phyloP scores from a whole-genome alignment of 35 echinoderm and acorn worm genomes.

The Lytechinus variegatus region DNA sequence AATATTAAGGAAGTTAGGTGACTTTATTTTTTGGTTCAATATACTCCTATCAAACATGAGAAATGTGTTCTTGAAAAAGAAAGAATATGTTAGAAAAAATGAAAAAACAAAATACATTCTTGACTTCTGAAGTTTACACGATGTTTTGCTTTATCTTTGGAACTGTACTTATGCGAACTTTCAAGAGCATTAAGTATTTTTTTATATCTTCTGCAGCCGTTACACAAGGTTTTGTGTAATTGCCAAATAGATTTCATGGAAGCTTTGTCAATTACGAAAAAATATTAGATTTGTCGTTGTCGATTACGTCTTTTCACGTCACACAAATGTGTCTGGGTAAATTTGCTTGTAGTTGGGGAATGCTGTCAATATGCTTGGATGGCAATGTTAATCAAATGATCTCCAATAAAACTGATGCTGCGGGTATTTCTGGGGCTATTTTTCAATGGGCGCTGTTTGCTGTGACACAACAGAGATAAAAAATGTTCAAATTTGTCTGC shows the following conservation, averaged over 20 bases:
- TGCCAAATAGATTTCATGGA: background rate
- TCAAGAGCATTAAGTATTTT: background rate
- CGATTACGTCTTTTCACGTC: background rate
- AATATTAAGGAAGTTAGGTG: background rate
- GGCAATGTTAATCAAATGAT: constrained; percentile 11
- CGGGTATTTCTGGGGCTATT: background rate
- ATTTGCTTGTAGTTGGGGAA: background rate
- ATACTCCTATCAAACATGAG: background rate
- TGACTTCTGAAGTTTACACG: background rate
- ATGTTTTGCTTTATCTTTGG: background rate
- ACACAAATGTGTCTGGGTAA: background rate
- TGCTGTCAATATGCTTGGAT: constrained; percentile 18
- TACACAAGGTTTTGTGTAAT: background rate
- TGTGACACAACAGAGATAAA: background rate
- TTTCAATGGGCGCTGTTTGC: background rate
- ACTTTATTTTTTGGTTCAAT: background rate
- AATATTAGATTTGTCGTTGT: background rate
- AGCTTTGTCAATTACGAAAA: background rate
- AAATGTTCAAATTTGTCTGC: constrained; percentile 19
- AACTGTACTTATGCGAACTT: background rate
- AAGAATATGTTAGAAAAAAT: background rate
- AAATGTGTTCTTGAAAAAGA: background rate
- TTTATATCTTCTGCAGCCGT: background rate
- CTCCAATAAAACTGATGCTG: background rate
- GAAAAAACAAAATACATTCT: background rate